Evolutionary conservation across 2,888 invertebrate species (phyloP), one percentile per base, ranked within the genome.

Genomic region (Pilophorus perplexus): DNA sequence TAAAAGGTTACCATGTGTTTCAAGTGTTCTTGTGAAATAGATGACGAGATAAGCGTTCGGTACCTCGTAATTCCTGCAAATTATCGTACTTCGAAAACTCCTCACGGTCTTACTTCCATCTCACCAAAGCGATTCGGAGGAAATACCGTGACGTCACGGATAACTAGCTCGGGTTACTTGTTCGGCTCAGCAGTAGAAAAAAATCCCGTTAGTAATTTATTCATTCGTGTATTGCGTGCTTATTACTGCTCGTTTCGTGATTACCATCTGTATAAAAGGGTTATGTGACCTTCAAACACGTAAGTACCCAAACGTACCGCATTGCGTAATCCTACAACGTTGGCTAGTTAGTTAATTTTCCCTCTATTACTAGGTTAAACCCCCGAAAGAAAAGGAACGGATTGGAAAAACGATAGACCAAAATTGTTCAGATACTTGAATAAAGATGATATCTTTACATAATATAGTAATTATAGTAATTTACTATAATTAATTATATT

Each of bases 141-240:
- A 38, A 37, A 55, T 55, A 55, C 55, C 55, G 55, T 55, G 55
- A 55, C 55, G 55, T 55, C 55, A 55, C 55, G 55, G 33, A 46
- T 46, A 25, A n/a, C 23, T 27, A 38, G 37, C 33, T 55, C 22
- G 18, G n/a, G 37, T 37, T 38, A 55, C 38, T 55, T 27, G 55
- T n/a, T 20, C 20, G n/a, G 50, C 22, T 37, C 37, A 38, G 33
- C 18, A 33, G 55, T 33, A 33, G 20, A 55, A 55, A 37, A 55
- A 55, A 55, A 55, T 22, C 38, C 22, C 54, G 33, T 20, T 54
- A 16, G 55, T 55, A 55, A 55, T 55, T 55, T 55, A 55, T 55
- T 55, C 55, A 55, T 55, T 55, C 55, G 55, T 55, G 55, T 20
- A 55, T 55, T 55, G 55, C 55, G 55, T 55, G 55, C 38, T 55